Evolutionary conservation across 2,888 invertebrate species (phyloP).

Genomic region (Drosophila cognata): DNA sequence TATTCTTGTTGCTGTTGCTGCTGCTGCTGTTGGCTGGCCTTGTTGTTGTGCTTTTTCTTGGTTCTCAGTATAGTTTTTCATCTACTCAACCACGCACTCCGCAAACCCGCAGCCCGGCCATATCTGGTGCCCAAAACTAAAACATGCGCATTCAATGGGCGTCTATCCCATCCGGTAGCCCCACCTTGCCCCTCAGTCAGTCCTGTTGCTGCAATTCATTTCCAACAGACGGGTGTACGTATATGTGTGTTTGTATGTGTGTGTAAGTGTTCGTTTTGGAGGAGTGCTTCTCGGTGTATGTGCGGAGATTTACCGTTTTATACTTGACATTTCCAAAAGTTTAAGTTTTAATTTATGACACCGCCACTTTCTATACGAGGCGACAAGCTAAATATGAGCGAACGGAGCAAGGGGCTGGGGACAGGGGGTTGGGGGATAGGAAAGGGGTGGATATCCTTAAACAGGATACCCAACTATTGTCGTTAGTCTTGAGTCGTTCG

Average conservation of each 20-base stretch:
- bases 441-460: slow-evolving; percentile 52
- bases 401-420: slow-evolving; percentile 15
- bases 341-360: slow-evolving; percentile 85
- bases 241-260: slow-evolving; percentile 51
- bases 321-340: slow-evolving; percentile 85
- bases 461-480: slow-evolving; percentile 78
- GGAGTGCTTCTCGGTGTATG: slow-evolving; percentile 64
- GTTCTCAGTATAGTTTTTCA: slow-evolving; percentile 72
- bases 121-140: slow-evolving; percentile 71
- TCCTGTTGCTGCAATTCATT: slow-evolving; percentile 74
- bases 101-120: neutral
- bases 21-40: slow-evolving; percentile 40
- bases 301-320: slow-evolving; percentile 85
- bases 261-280: slow-evolving; percentile 24
- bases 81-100: slow-evolving; percentile 17
- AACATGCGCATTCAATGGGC: slow-evolving; percentile 78
- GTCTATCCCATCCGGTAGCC: slow-evolving; percentile 51
- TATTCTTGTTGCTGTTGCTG: slow-evolving; percentile 33
- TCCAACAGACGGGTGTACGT: slow-evolving; percentile 57
- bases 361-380: slow-evolving; percentile 83
- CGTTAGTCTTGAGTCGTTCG: slow-evolving; percentile 61
- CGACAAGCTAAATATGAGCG: slow-evolving; percentile 81
- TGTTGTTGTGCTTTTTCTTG: slow-evolving; percentile 77
- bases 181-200: slow-evolving; percentile 3
- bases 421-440: neutral